These are phyloP conservation scores for Scartelaos histophorus DNA, from an alignment of 2,113 vertebrate genomes.

Conservation along the genomic window DNA sequence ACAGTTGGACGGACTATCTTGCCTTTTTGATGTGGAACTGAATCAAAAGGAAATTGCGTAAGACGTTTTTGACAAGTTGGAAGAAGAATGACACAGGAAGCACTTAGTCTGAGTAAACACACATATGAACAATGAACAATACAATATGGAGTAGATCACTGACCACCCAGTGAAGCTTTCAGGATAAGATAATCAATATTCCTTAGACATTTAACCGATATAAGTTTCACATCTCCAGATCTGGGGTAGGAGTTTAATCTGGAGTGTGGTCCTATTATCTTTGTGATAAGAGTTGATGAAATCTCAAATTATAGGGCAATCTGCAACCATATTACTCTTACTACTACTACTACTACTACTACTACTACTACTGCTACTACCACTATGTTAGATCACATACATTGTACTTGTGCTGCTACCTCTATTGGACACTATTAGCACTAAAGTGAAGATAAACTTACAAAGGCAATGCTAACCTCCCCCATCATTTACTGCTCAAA, in stretches of 20 bases:
- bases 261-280: neutral
- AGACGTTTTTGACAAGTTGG: neutral
- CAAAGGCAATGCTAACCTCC: slow-evolving; percentile 46
- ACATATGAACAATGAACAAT: neutral
- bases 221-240: neutral
- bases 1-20: slow-evolving; percentile 19
- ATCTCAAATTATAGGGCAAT: neutral
- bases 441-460: neutral
- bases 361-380: neutral
- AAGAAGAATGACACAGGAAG: neutral
- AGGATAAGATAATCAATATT: too few species aligned
- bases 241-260: neutral
- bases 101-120: neutral
- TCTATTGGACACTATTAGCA: neutral
- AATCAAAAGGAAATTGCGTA: neutral
- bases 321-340: neutral
- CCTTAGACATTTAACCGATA: neutral
- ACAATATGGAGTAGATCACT: neutral
- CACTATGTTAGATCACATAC: neutral
- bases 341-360: too few species aligned
- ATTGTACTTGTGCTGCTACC: neutral
- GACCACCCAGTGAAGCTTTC: neutral
- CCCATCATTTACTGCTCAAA: slow-evolving; percentile 47
- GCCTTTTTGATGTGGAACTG: neutral
- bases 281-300: neutral